Evolutionary conservation across 2,888 invertebrate genomes (phyloP).

Genomic region (Pherbina coryleti): DNA sequence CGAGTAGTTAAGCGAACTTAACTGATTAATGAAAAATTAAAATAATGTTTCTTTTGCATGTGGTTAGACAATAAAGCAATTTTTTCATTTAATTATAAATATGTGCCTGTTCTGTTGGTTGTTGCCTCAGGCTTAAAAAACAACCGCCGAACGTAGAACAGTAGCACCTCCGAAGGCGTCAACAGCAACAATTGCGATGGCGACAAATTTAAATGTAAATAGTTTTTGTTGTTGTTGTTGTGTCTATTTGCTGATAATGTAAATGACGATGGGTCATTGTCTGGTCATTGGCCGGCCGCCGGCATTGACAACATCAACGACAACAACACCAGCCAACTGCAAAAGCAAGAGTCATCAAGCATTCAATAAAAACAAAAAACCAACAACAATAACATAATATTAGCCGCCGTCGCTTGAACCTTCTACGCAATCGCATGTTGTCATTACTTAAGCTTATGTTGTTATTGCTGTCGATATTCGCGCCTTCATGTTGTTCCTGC

Average conservation of each 20-base stretch:
- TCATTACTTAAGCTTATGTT: conserved; percentile 27
- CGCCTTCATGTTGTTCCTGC: neutral
- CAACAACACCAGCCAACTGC: neutral
- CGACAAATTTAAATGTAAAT: neutral
- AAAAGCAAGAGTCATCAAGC: neutral
- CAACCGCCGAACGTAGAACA: no score
- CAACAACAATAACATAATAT: neutral
- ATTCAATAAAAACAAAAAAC: neutral
- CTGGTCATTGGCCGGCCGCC: conserved; percentile 59
- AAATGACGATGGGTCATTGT: conserved; percentile 60
- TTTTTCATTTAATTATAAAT: no score
- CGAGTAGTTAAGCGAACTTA: no score
- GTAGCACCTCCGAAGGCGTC: neutral
- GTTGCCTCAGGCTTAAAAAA: no score
- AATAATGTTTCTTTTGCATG: no score
- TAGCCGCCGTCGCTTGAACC: neutral
- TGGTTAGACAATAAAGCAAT: no score
- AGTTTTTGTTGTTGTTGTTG: neutral
- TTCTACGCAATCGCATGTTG: conserved; percentile 5
- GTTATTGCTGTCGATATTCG: neutral
- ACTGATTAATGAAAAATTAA: no score
- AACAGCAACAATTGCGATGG: neutral
- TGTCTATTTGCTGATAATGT: conserved; percentile 55
- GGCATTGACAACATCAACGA: conserved; percentile 11
- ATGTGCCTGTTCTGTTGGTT: no score